phyloP scores from a whole-genome alignment of 1,140 invertebrate species.

The Anoplolepis gracilipes region DNA sequence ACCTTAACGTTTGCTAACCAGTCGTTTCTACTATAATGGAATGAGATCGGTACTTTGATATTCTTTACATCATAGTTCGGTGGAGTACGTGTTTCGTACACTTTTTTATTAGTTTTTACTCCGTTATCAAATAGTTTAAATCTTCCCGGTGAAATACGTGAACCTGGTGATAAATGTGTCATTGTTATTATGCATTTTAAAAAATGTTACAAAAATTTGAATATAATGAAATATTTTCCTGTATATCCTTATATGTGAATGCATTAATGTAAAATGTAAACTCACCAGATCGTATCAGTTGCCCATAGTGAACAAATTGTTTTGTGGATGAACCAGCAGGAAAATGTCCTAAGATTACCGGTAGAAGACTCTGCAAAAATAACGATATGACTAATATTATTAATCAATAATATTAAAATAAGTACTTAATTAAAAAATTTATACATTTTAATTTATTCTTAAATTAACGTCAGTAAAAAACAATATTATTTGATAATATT shows the following conservation, averaged over 20 bases:
- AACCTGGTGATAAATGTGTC: constrained; percentile 1
- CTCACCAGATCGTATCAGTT: constrained; percentile 87
- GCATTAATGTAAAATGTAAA: too few species aligned
- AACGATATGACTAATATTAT: neutral
- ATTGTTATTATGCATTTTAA: neutral
- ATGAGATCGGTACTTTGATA: constrained; percentile 88
- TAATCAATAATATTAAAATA: neutral
- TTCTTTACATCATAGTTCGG: constrained; percentile 88
- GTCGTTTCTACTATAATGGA: constrained; percentile 90
- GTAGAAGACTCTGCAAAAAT: constrained; percentile 88
- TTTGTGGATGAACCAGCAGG: constrained; percentile 93
- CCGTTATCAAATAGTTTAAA: constrained; percentile 90
- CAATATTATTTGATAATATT: neutral
- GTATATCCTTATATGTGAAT: neutral
- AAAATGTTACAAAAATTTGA: neutral
- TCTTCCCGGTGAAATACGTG: constrained; percentile 75
- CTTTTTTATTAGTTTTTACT: constrained; percentile 85
- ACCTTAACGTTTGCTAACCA: constrained; percentile 84
- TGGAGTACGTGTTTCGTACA: constrained; percentile 83
- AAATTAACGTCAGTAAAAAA: neutral
- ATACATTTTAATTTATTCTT: neutral
- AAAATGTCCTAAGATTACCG: constrained; percentile 91
- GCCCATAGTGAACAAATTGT: constrained; percentile 92
- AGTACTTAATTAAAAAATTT: neutral
- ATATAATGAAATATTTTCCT: neutral